Conservation (phyloP, 2,113 vertebrate species). For the Platichthys flesus region DNA sequence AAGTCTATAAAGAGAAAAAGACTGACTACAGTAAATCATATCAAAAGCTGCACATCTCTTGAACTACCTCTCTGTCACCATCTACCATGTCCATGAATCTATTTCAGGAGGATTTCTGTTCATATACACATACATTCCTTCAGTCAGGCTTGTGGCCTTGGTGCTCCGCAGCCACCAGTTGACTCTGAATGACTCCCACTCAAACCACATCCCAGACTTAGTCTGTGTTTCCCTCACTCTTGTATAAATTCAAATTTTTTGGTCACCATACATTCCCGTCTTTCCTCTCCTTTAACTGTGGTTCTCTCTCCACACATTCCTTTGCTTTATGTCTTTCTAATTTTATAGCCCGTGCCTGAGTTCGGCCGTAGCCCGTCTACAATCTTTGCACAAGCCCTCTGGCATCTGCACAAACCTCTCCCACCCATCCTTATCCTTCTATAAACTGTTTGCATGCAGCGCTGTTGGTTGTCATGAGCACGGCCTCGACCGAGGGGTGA, state of each 20-base stretch:
- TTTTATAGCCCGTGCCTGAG: slow-evolving; percentile 19
- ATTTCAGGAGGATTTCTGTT: slow-evolving; percentile 1
- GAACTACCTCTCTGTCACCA: not conserved
- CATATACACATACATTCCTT: slow-evolving; percentile 33
- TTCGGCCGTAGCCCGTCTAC: slow-evolving; percentile 23
- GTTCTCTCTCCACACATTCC: slow-evolving; percentile 22
- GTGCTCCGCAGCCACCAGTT: slow-evolving; percentile 30
- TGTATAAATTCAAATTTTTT: not conserved
- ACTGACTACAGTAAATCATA: not conserved
- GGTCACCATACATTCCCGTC: not conserved
- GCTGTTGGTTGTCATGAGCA: slow-evolving; percentile 56
- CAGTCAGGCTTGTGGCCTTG: slow-evolving; percentile 33
- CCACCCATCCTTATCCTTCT: slow-evolving; percentile 46
- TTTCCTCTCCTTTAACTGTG: slow-evolving; percentile 7
- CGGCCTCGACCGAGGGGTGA: slow-evolving; percentile 23
- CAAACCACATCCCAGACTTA: slow-evolving; percentile 47
- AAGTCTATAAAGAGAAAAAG: not conserved
- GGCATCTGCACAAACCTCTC: slow-evolving; percentile 45
- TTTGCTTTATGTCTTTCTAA: slow-evolving; percentile 10
- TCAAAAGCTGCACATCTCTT: not conserved
- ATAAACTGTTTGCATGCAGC: slow-evolving; percentile 79
- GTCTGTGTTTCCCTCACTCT: slow-evolving; percentile 1
- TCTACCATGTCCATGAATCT: not conserved
- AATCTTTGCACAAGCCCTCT: slow-evolving; percentile 11
- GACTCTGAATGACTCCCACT: slow-evolving; percentile 39